A percentile compares a stretch with the other conserved stretches of the same genome.
Evolutionary conservation across 1,140 invertebrate genomes (phyloP).

Genomic region (Melitaea cinxia): DNA sequence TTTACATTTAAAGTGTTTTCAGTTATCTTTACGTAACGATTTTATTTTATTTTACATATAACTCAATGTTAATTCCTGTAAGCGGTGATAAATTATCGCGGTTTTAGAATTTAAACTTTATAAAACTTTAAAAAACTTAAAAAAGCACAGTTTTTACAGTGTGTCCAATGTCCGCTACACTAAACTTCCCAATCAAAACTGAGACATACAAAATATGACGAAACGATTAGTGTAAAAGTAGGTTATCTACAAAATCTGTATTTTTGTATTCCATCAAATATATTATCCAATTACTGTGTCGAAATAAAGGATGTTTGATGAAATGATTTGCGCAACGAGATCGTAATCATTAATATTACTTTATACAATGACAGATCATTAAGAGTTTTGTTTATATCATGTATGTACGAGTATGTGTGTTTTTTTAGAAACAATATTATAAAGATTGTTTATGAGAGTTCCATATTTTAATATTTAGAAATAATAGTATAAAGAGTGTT

Average conservation of each 20-base stretch:
- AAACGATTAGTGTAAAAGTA: neutral
- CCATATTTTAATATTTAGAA: too few species aligned
- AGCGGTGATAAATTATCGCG: neutral
- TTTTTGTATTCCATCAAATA: slow-evolving; percentile 9
- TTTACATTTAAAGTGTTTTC: neutral
- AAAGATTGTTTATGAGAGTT: too few species aligned
- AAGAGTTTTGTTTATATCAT: too few species aligned
- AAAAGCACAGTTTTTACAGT: too few species aligned
- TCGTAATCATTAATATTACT: neutral
- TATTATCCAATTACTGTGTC: neutral
- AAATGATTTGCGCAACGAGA: neutral
- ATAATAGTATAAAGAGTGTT: too few species aligned
- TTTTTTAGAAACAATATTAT: too few species aligned
- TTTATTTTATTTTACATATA: too few species aligned
- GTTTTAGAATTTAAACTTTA: neutral
- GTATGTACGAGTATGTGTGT: too few species aligned
- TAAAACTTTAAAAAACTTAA: neutral
- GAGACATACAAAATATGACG: neutral
- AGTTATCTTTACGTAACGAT: neutral
- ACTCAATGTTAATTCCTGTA: too few species aligned
- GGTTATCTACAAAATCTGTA: slow-evolving; percentile 31
- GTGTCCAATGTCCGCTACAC: neutral
- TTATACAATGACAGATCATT: too few species aligned
- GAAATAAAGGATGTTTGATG: neutral
- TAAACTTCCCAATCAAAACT: slow-evolving; percentile 3